phyloP scores from a whole-genome alignment of 2,888 invertebrate species.

The Biston betularia region DNA sequence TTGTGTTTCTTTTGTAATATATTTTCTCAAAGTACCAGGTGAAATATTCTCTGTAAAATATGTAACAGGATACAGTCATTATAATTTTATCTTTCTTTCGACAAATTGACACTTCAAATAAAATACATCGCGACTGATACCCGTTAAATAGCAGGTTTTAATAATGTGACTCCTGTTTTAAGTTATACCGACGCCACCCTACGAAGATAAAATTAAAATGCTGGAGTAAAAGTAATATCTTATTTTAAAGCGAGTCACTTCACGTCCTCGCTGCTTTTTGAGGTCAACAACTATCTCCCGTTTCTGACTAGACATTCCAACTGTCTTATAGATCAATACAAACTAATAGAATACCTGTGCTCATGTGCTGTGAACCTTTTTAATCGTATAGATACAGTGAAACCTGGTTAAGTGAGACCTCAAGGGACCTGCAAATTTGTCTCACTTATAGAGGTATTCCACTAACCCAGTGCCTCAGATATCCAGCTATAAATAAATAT shows the following conservation, averaged over 20 bases:
- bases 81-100: conserved; percentile 17
- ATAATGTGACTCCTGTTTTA: conserved; percentile 14
- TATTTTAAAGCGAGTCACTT: conserved; percentile 57
- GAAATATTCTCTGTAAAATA: neutral
- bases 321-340: conserved; percentile 39
- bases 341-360: too few species aligned
- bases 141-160: conserved; percentile 18
- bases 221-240: conserved; percentile 33
- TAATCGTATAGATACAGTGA: too few species aligned
- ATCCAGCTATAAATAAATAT: too few species aligned
- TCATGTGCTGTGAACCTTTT: conserved; percentile 10
- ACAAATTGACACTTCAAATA: conserved; percentile 18
- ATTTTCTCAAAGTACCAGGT: neutral
- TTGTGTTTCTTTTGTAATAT: too few species aligned
- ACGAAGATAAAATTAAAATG: conserved; percentile 11
- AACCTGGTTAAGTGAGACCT: too few species aligned
- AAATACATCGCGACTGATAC: conserved; percentile 13
- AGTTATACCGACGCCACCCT: conserved; percentile 14
- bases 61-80: conserved; percentile 21
- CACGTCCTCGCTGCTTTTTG: conserved; percentile 72
- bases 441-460: too few species aligned
- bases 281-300: conserved; percentile 80
- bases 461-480: too few species aligned
- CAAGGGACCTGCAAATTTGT: too few species aligned
- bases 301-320: conserved; percentile 56